Evolutionary conservation across 2,113 vertebrate genomes (phyloP).

Genomic region (Dendrocopos noguchii): DNA sequence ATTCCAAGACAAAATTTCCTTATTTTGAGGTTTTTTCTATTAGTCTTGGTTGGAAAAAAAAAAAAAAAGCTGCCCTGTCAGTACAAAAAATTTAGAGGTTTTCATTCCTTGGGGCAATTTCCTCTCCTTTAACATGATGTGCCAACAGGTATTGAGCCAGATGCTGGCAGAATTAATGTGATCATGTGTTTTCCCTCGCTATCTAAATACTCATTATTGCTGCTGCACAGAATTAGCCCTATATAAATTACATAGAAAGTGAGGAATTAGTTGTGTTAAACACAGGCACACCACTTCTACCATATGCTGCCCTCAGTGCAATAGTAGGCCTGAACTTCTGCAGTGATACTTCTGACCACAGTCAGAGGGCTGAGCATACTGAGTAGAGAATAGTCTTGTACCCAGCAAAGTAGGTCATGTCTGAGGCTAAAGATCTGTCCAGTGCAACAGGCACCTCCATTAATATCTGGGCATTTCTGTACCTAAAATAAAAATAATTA

Average conservation of each 20-base stretch:
- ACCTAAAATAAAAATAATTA: not conserved
- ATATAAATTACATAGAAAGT: not conserved
- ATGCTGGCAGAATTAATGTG: not conserved
- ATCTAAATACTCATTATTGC: not conserved
- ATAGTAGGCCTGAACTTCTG: not conserved
- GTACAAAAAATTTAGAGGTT: not conserved
- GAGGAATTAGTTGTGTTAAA: not conserved
- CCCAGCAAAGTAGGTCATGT: not conserved
- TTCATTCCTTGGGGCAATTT: not conserved
- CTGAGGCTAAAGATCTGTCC: not conserved
- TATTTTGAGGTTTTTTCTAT: not conserved
- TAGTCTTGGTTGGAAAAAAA: not conserved
- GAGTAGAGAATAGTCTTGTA: not conserved
- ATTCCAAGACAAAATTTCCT: not conserved
- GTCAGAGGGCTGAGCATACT: not conserved
- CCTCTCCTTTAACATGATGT: not conserved
- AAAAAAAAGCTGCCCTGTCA: not conserved
- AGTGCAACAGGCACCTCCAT: not conserved
- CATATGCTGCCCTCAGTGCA: not conserved
- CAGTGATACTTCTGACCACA: not conserved
- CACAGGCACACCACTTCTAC: not conserved
- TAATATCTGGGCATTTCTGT: not conserved
- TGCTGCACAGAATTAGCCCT: not conserved
- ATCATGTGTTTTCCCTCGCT: not conserved
- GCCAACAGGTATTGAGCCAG: not conserved